phyloP scores from a whole-genome alignment of 2,113 vertebrate genomes.

The Acinonyx jubatus region DNA sequence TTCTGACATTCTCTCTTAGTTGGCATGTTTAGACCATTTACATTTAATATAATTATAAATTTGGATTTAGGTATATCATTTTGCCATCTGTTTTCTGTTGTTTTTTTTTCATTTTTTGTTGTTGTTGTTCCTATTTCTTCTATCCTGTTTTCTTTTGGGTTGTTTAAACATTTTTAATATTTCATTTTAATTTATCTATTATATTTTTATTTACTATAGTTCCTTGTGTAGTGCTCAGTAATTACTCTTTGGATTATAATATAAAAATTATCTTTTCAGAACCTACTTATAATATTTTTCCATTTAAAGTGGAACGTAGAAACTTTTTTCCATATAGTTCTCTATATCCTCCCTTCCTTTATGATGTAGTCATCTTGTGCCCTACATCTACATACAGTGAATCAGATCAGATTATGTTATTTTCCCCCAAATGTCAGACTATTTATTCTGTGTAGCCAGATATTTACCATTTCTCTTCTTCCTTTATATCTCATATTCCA shows the following conservation, averaged over 20 bases:
- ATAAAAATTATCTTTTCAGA: neutral
- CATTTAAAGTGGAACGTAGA: neutral
- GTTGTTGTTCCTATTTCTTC: neutral
- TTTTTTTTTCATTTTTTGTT: neutral
- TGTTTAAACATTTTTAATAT: neutral
- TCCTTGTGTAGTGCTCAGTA: neutral
- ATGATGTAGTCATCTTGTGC: neutral
- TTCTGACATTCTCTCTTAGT: neutral
- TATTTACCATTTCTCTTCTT: neutral
- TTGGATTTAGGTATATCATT: neutral
- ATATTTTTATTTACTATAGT: neutral
- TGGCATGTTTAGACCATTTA: neutral
- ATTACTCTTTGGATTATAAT: neutral
- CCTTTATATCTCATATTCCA: neutral
- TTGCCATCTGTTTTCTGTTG: neutral
- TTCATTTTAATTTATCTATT: neutral
- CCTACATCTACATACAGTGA: neutral
- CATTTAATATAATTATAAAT: neutral
- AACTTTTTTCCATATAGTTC: neutral
- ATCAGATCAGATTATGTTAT: neutral
- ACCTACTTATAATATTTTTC: neutral
- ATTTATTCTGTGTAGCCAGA: neutral
- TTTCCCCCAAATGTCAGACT: neutral
- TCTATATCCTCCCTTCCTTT: neutral
- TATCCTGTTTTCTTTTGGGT: neutral